These are phyloP conservation scores for Stigmatopora nigra DNA, from an alignment of 2,113 vertebrate genomes.

Conservation along the genomic window DNA sequence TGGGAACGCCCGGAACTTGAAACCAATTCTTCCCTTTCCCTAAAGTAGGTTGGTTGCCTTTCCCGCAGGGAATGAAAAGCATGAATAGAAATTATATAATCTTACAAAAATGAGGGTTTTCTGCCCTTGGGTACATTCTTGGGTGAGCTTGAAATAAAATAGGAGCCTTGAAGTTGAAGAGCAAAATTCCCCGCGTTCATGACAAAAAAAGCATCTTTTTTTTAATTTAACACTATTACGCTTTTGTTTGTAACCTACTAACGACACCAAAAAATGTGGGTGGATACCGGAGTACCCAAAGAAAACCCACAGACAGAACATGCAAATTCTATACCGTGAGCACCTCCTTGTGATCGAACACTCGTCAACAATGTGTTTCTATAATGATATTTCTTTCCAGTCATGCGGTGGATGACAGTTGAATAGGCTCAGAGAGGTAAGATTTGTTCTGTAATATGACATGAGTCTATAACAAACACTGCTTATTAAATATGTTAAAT, in stretches of 20 bases:
- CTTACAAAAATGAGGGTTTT: background rate
- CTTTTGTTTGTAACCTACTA: no score
- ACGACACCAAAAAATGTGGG: no score
- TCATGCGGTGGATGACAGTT: constrained; percentile 90
- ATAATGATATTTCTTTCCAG: constrained; percentile 59
- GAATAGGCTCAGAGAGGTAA: constrained; percentile 84
- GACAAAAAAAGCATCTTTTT: no score
- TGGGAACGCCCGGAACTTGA: constrained; percentile 16
- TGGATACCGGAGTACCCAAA: no score
- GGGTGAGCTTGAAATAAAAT: background rate
- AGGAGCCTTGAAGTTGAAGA: no score
- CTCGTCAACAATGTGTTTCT: background rate
- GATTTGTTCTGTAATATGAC: background rate
- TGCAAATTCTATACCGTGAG: no score
- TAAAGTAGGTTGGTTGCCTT: constrained; percentile 8
- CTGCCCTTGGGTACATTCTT: background rate
- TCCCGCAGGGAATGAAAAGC: background rate
- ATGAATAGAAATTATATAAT: background rate
- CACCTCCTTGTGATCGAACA: no score
- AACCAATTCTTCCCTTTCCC: constrained; percentile 11
- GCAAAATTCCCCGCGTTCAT: no score
- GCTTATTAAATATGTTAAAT: constrained; percentile 10
- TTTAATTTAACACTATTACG: no score
- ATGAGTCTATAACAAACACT: background rate
- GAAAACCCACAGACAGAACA: no score